Percentiles rank a stretch among this genome's conserved stretches.
These are phyloP conservation scores for Tauraco erythrolophus DNA, from an alignment of 2,113 vertebrate species.

Conservation along the genomic window DNA sequence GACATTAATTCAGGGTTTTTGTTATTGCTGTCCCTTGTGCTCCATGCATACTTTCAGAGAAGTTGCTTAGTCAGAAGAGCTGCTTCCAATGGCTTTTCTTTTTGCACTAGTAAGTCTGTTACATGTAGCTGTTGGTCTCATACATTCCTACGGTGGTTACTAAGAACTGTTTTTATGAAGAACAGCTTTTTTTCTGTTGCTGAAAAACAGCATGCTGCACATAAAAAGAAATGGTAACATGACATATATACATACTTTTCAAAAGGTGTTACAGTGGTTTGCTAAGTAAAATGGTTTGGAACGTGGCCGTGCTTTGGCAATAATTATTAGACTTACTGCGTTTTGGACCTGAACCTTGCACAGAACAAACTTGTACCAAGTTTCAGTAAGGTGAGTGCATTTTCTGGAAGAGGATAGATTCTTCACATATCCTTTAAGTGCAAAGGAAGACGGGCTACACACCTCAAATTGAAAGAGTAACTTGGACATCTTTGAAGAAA, in stretches of 20 bases:
- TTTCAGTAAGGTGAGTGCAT: neutral
- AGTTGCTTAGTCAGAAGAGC: conserved; percentile 59
- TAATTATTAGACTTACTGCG: neutral
- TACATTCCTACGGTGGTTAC: conserved; percentile 40
- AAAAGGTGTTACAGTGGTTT: neutral
- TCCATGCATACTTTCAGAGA: neutral
- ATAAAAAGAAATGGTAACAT: conserved; percentile 30
- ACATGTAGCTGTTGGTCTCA: neutral
- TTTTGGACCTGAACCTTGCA: neutral
- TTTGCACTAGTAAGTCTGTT: neutral
- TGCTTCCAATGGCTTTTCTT: conserved; percentile 21
- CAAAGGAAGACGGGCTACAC: neutral
- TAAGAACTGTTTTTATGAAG: conserved; percentile 35
- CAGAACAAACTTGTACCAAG: neutral
- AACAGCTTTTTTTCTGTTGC: conserved; percentile 45
- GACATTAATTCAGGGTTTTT: neutral
- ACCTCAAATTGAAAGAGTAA: neutral
- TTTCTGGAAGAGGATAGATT: neutral
- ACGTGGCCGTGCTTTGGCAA: neutral
- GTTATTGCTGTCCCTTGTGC: conserved; percentile 3
- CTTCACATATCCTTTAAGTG: neutral
- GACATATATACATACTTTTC: conserved; percentile 1
- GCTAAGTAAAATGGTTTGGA: conserved; percentile 30
- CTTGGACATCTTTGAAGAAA: neutral
- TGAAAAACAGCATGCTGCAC: conserved; percentile 42